phyloP scores from a whole-genome alignment of 2,113 vertebrate species.

The Mastomys natalensis region DNA sequence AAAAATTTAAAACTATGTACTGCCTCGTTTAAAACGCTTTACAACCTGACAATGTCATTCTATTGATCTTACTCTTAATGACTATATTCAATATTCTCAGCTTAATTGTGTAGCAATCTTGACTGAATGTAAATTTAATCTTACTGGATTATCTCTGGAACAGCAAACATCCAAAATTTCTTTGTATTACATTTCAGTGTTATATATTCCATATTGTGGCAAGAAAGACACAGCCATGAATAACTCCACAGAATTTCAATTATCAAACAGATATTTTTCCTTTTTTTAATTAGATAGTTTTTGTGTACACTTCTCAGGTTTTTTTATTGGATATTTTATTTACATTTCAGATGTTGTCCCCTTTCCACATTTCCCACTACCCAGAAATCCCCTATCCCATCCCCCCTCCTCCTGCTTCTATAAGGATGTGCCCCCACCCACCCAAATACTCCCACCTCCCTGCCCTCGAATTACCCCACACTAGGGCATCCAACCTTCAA shows the following conservation, averaged over 20 bases:
- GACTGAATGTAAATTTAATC: slow-evolving; percentile 56
- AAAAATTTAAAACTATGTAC: not conserved
- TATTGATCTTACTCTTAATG: not conserved
- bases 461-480: no score
- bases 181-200: slow-evolving; percentile 47
- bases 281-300: no score
- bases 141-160: slow-evolving; percentile 32
- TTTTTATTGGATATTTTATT: no score
- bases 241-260: not conserved
- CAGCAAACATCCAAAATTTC: slow-evolving; percentile 31
- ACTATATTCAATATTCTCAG: slow-evolving; percentile 46
- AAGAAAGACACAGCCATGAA: not conserved
- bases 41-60: slow-evolving; percentile 14
- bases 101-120: not conserved
- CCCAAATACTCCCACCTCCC: no score
- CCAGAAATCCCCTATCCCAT: no score
- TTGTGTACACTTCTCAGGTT: no score
- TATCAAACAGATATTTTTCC: not conserved
- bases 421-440: no score
- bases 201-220: not conserved
- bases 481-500: no score
- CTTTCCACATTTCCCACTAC: no score
- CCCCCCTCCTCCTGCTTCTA: no score
- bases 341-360: no score
- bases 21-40: slow-evolving; percentile 13